Conservation (phyloP, 64 coral and sea anemone species). For the Stylophora pistillata region DNA sequence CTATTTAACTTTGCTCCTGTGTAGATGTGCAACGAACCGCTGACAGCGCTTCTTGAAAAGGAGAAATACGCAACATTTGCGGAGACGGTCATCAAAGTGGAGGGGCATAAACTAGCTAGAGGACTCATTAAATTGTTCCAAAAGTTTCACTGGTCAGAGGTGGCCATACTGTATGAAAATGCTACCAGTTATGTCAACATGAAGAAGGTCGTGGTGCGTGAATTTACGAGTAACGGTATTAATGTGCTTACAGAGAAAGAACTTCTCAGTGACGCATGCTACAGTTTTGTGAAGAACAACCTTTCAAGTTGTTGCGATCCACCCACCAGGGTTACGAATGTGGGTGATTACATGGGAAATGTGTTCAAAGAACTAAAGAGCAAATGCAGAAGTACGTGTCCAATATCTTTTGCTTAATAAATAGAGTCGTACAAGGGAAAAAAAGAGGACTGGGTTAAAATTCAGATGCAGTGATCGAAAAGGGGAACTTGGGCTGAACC, state of each 20-base stretch:
- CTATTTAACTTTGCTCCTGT: not conserved
- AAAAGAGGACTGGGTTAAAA: no score
- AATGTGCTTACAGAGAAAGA: slow-evolving; percentile 5
- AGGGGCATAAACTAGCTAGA: slow-evolving; percentile 55
- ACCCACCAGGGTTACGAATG: not conserved
- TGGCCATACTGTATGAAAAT: slow-evolving; percentile 88
- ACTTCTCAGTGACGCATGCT: not conserved
- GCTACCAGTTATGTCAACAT: slow-evolving; percentile 59
- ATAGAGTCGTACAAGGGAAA: no score
- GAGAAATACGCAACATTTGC: slow-evolving; percentile 82
- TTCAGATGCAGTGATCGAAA: no score
- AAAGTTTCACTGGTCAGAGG: slow-evolving; percentile 73
- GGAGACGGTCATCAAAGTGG: slow-evolving; percentile 49
- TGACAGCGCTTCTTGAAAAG: slow-evolving; percentile 30
- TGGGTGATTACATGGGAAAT: not conserved
- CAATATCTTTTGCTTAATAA: not conserved
- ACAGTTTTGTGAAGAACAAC: not conserved
- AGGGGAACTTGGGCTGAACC: no score
- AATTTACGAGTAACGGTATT: slow-evolving; percentile 49
- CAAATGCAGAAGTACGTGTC: slow-evolving; percentile 50
- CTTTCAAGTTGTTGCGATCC: not conserved
- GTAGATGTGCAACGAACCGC: slow-evolving; percentile 78
- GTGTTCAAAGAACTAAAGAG: slow-evolving; percentile 28
- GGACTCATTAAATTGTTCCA: slow-evolving; percentile 62
- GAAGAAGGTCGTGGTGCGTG: slow-evolving; percentile 58